Conservation (phyloP, 2,888 invertebrate genomes). For the Tetragnatha montana region DNA sequence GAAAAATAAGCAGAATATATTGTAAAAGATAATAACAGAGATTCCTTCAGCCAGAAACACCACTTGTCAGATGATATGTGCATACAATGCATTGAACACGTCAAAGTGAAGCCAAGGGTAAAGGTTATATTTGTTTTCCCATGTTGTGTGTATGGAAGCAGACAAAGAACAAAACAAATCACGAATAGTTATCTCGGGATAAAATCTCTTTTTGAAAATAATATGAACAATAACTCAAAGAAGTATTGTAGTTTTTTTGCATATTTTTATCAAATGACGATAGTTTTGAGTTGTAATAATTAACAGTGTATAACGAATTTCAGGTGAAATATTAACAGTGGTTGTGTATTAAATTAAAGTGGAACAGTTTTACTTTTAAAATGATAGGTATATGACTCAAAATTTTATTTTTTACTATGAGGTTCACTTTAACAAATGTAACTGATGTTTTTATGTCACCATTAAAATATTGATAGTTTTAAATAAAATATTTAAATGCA, state of each 20-base stretch:
- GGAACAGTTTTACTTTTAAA: too few relatives aligned
- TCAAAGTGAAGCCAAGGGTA: neutral
- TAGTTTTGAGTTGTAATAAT: too few relatives aligned
- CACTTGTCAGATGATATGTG: neutral
- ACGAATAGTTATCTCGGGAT: neutral
- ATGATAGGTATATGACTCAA: too few relatives aligned
- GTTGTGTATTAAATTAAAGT: too few relatives aligned
- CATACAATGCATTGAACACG: neutral
- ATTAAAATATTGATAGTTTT: too few relatives aligned
- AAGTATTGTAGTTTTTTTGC: neutral
- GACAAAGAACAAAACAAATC: neutral
- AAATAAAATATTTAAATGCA: too few relatives aligned
- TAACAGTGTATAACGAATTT: too few relatives aligned
- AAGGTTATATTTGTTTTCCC: neutral
- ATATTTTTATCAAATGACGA: neutral
- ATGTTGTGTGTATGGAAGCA: neutral
- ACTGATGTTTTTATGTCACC: too few relatives aligned
- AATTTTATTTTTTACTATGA: too few relatives aligned
- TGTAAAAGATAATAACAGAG: neutral
- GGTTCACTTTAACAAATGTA: too few relatives aligned
- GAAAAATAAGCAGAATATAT: neutral
- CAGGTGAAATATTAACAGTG: too few relatives aligned
- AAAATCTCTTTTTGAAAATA: neutral
- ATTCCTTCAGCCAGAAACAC: neutral
- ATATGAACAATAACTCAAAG: neutral